phyloP scores from a whole-genome alignment of 1,140 invertebrate genomes.

The Schmidtea mediterranea region DNA sequence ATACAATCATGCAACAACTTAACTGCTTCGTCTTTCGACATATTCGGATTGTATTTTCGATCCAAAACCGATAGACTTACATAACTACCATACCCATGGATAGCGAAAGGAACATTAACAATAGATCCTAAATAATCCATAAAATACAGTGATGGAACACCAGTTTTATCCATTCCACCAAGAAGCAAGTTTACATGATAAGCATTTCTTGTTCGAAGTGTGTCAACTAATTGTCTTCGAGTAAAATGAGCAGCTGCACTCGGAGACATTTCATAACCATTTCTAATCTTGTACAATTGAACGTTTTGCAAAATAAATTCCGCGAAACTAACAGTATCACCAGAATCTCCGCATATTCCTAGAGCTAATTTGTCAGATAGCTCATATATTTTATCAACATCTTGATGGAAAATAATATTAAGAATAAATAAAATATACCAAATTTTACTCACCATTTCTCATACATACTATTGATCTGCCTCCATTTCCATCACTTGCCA shows the following conservation, averaged over 20 bases:
- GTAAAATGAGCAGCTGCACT: constrained; percentile 70
- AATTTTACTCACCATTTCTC: neutral
- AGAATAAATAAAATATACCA: no score
- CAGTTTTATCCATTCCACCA: constrained; percentile 44
- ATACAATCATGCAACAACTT: constrained; percentile 42
- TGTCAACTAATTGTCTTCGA: constrained; percentile 66
- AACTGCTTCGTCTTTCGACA: constrained; percentile 52
- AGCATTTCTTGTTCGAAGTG: constrained; percentile 50
- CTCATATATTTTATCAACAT: constrained; percentile 74
- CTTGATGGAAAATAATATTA: no score
- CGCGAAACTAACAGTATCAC: constrained; percentile 87
- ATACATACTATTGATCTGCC: constrained; percentile 66
- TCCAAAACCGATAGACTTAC: constrained; percentile 77
- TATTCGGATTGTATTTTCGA: constrained; percentile 35
- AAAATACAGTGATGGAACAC: constrained; percentile 49
- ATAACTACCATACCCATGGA: constrained; percentile 78
- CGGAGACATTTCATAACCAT: constrained; percentile 78
- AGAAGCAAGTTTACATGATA: constrained; percentile 64
- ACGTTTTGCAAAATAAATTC: constrained; percentile 95
- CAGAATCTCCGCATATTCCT: constrained; percentile 66
- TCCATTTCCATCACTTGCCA: constrained; percentile 63
- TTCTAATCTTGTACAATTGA: constrained; percentile 90
- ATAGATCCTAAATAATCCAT: constrained; percentile 76
- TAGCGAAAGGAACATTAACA: constrained; percentile 56
- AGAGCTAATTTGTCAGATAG: constrained; percentile 67